A percentile compares a stretch with the other conserved stretches of the same genome.
These are phyloP conservation scores for Artibeus lituratus DNA, from an alignment of 2,797 vertebrate species.

Conservation along the genomic window DNA sequence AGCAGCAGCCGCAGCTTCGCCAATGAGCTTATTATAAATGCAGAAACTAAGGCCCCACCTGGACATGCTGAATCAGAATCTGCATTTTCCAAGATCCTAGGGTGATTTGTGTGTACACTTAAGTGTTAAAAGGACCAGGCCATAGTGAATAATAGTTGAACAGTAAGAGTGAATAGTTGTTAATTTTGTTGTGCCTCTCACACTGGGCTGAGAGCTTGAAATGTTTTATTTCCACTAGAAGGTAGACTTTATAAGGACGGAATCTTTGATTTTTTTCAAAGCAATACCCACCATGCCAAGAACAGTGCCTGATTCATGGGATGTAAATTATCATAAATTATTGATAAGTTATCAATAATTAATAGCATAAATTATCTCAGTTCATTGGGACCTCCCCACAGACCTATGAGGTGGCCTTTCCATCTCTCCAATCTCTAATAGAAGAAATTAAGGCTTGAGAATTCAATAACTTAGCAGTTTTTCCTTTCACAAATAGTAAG, in stretches of 20 bases:
- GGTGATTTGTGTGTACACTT: not conserved
- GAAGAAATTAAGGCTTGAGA: not conserved
- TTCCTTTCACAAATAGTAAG: not conserved
- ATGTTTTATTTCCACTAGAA: not conserved
- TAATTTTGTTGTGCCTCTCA: not conserved
- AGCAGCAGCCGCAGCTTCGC: rapidly evolving
- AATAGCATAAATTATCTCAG: too few relatives aligned
- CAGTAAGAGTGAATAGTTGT: not conserved
- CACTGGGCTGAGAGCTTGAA: not conserved
- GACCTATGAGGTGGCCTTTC: not conserved
- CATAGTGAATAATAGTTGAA: not conserved
- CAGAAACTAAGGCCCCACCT: not conserved
- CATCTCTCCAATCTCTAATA: not conserved
- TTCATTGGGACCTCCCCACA: not conserved
- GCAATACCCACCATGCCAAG: not conserved
- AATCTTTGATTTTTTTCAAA: not conserved
- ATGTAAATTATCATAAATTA: not conserved
- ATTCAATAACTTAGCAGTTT: not conserved
- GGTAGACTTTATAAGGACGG: not conserved
- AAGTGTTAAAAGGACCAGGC: not conserved
- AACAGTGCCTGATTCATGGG: too few relatives aligned
- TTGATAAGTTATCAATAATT: too few relatives aligned
- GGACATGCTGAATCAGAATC: not conserved
- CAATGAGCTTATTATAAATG: not conserved
- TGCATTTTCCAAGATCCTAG: not conserved